These are phyloP conservation scores for Eledona agricola DNA, from an alignment of 2,888 invertebrate genomes.

Conservation along the genomic window DNA sequence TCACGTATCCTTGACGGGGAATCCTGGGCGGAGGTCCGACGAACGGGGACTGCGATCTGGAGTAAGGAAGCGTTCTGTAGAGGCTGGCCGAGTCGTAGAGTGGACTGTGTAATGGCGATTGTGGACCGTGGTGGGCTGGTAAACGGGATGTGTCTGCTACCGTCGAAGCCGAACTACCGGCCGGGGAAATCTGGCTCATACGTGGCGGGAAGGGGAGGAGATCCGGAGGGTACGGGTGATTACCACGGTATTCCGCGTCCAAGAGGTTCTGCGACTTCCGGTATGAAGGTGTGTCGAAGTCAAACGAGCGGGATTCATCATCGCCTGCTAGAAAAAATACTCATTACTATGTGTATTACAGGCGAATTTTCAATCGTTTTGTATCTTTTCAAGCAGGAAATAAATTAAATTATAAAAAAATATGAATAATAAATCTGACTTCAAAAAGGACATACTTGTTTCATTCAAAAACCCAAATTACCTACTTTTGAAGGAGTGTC, in stretches of 20 bases:
- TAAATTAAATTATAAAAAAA: too few relatives aligned
- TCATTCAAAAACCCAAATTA: too few relatives aligned
- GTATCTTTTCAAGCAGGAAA: constrained; percentile 1
- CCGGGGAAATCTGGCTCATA: constrained; percentile 74
- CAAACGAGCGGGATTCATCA: constrained; percentile 75
- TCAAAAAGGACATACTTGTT: too few relatives aligned
- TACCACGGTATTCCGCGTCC: constrained; percentile 66
- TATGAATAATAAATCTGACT: too few relatives aligned
- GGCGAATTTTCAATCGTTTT: too few relatives aligned
- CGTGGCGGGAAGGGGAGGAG: constrained; percentile 80
- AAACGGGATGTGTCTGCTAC: constrained; percentile 76
- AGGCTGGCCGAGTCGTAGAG: constrained; percentile 72
- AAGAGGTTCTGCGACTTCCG: constrained; percentile 66
- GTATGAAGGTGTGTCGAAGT: constrained; percentile 68
- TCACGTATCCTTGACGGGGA: constrained; percentile 78
- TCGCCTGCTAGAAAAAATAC: constrained; percentile 64
- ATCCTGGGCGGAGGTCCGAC: constrained; percentile 60
- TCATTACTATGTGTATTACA: not conserved
- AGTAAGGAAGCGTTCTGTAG: constrained; percentile 84
- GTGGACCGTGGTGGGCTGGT: constrained; percentile 61
- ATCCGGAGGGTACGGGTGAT: constrained; percentile 80
- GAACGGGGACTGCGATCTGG: constrained; percentile 80
- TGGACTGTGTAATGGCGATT: constrained; percentile 70
- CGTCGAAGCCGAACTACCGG: constrained; percentile 84
- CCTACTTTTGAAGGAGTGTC: too few relatives aligned